Evolutionary conservation across 2,113 vertebrate genomes (phyloP), one percentile per base, ranked within the genome.

Genomic region (human): DNA sequence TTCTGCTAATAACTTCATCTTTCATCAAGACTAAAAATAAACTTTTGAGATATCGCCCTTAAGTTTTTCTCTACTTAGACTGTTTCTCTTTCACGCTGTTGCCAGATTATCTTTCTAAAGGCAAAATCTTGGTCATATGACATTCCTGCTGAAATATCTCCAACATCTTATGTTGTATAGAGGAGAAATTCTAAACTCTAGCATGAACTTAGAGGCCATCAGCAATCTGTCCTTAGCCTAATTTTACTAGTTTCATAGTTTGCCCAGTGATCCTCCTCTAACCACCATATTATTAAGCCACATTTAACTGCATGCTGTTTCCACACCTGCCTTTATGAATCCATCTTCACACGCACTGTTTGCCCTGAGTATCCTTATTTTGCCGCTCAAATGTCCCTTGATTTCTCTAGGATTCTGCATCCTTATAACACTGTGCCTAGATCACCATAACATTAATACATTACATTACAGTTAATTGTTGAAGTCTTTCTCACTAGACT

Each of bases 1-100:
- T 84, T 93, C 17, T 90, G 59, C 70, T 40, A 35, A 40, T 75
- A 68, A 93, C 75, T 96, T 95, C 12, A 50, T 82, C 57, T 94
- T 92, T 93, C 30, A 86, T 57, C 38, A 50, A 55, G 75, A 83
- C 87, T 70, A 70, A 95, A 83, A 93, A 6, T 50, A 23, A 89
- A n/a, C 66, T 64, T 83, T 55, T 43, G 40, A 35, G 20, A 25
- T 90, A 30, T 17, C 57, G 85, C 22, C 16, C 38, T 95, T 38
- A 95, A 93, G 27, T 45, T n/a, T 80, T 70, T 22, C n/a, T 13
- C 64, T 61, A n/a, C 14, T 57, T 82, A 16, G 10, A 40, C 75
- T 72, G 23, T 93, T 72, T 97, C 23, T 85, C 43, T 86, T 81
- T 76, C 23, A 27, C 0, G 0, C 16, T 38, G 2, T 81, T 81